Percentiles rank a stretch among this genome's conserved stretches.
phyloP scores from a whole-genome alignment of 2,113 vertebrate species.

The western clawed frog (Xenopus tropicalis) region DNA sequence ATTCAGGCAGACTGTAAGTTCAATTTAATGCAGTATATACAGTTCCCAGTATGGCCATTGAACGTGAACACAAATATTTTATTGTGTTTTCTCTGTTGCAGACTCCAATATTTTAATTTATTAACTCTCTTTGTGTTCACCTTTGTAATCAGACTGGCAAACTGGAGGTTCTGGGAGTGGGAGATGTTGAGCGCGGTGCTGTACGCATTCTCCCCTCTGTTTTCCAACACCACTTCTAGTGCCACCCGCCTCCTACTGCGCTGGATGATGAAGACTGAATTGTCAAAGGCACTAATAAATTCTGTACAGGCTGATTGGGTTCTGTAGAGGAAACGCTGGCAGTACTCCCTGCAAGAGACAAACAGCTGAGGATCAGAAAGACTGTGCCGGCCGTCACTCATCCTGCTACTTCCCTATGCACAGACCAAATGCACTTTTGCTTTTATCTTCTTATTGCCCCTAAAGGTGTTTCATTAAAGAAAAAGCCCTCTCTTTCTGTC shows the following conservation, averaged over 20 bases:
- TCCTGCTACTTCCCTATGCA: background rate
- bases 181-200: constrained; percentile 79
- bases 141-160: constrained; percentile 85
- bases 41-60: no score
- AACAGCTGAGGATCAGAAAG: background rate
- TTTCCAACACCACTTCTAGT: constrained; percentile 79
- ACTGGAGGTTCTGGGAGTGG: constrained; percentile 82
- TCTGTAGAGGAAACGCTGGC: constrained; percentile 64
- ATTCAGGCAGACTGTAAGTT: no score
- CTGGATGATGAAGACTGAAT: constrained; percentile 71
- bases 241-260: constrained; percentile 78
- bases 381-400: background rate
- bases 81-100: no score
- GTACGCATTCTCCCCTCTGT: constrained; percentile 91
- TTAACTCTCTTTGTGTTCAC: constrained; percentile 56
- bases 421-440: background rate
- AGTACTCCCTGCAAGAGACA: constrained; percentile 73
- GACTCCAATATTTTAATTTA: no score
- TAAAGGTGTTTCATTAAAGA: no score
- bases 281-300: constrained; percentile 66
- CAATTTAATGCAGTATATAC: no score
- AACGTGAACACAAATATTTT: no score
- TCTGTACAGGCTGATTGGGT: constrained; percentile 52
- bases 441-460: no score
- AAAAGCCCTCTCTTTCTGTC: no score